Evolutionary conservation across 2,113 vertebrate species (phyloP).

Genomic region (Sphyrna mokarran): DNA sequence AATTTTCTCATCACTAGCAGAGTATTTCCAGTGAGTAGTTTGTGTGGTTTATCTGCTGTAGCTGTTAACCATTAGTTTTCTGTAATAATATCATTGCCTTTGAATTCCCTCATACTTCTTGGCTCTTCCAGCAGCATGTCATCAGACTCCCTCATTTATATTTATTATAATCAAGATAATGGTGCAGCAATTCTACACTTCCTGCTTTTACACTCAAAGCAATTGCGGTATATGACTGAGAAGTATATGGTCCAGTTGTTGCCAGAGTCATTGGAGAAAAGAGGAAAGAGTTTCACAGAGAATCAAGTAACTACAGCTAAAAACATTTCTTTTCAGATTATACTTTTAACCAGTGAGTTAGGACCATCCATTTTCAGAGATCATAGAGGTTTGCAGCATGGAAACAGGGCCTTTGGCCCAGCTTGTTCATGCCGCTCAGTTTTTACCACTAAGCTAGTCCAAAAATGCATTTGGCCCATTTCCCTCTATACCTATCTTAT

Average conservation of each 20-base stretch:
- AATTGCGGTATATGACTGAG: background rate
- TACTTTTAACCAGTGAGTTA: background rate
- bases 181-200: background rate
- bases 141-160: background rate
- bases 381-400: no score
- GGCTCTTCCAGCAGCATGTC: background rate
- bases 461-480: no score
- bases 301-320: background rate
- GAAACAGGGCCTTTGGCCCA: no score
- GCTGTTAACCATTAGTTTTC: background rate
- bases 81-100: background rate
- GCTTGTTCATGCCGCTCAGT: no score
- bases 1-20: background rate
- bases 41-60: background rate
- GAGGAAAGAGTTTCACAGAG: background rate
- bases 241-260: background rate
- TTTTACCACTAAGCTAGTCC: no score
- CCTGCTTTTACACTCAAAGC: background rate
- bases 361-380: no score
- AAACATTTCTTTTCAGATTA: background rate
- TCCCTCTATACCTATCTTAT: no score
- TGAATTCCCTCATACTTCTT: background rate
- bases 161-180: background rate
- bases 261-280: background rate
- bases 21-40: background rate